Percentiles rank a stretch among this genome's conserved stretches.
Conservation (phyloP, 1,140 invertebrate genomes). For the Andrena cerasifolii region DNA sequence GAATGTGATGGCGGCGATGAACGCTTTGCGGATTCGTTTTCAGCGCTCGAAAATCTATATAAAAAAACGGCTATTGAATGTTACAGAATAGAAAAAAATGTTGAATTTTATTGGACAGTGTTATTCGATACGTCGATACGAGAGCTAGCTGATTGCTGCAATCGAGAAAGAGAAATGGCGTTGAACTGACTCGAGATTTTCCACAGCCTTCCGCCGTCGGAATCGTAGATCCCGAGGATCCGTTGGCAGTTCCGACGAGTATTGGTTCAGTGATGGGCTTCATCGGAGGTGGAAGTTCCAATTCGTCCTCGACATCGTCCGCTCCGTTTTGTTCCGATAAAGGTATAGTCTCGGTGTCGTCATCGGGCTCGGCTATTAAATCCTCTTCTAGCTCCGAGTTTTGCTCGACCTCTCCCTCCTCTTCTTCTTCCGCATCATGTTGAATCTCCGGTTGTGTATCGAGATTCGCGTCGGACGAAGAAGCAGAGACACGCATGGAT, state of each 20-base stretch:
- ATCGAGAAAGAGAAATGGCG: no score
- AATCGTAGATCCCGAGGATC: constrained; percentile 83
- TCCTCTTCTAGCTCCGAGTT: constrained; percentile 55
- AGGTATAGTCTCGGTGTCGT: constrained; percentile 71
- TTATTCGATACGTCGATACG: no score
- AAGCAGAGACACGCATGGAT: constrained; percentile 21
- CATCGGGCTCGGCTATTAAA: constrained; percentile 71
- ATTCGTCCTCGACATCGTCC: constrained; percentile 90
- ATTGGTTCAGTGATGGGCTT: constrained; percentile 94
- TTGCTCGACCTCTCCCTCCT: constrained; percentile 68
- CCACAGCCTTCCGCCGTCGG: constrained; percentile 86
- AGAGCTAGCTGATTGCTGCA: no score
- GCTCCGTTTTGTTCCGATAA: constrained; percentile 85
- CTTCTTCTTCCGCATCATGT: constrained; percentile 65
- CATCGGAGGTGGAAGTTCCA: constrained; percentile 97
- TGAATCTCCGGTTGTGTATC: neutral
- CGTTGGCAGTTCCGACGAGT: constrained; percentile 82
- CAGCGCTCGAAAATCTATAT: no score
- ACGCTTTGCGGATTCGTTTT: no score
- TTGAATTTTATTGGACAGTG: no score
- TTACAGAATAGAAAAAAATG: no score
- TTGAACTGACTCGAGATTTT: constrained; percentile 84
- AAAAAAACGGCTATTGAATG: no score
- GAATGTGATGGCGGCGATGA: no score
- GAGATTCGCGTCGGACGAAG: neutral